phyloP scores from a whole-genome alignment of 2,113 vertebrate genomes.

The Phaetusa simplex region DNA sequence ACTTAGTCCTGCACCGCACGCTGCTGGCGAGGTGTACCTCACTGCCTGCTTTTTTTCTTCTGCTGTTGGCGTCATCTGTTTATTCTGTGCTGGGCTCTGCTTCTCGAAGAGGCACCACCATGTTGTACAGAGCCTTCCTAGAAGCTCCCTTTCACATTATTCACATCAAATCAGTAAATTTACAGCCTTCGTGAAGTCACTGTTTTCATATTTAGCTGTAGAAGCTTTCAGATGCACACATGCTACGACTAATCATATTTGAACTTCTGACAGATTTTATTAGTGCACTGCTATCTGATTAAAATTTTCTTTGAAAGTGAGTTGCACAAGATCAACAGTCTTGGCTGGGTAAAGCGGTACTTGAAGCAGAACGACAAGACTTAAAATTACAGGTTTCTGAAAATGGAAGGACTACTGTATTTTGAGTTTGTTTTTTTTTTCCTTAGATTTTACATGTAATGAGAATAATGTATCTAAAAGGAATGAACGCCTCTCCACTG shows the following conservation, averaged over 20 bases:
- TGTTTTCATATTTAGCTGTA: background rate
- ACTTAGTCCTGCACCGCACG: rapidly evolving
- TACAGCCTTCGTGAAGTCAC: background rate
- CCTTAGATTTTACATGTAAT: background rate
- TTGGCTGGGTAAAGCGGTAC: background rate
- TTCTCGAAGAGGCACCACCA: background rate
- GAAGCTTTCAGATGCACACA: background rate
- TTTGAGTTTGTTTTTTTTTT: background rate
- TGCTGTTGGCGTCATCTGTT: background rate
- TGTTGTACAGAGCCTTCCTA: background rate
- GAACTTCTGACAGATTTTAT: background rate
- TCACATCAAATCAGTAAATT: background rate
- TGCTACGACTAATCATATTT: background rate
- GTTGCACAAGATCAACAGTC: background rate
- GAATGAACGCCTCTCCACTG: background rate
- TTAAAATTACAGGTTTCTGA: background rate
- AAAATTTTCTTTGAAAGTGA: background rate
- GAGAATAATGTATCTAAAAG: background rate
- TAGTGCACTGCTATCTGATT: background rate
- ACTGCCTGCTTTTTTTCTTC: background rate
- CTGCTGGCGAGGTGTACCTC: background rate
- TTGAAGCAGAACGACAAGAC: background rate
- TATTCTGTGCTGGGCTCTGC: background rate
- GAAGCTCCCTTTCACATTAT: background rate
- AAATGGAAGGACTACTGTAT: background rate